Conservation (phyloP, 2,113 vertebrate genomes). For the Epinephelus lanceolatus region DNA sequence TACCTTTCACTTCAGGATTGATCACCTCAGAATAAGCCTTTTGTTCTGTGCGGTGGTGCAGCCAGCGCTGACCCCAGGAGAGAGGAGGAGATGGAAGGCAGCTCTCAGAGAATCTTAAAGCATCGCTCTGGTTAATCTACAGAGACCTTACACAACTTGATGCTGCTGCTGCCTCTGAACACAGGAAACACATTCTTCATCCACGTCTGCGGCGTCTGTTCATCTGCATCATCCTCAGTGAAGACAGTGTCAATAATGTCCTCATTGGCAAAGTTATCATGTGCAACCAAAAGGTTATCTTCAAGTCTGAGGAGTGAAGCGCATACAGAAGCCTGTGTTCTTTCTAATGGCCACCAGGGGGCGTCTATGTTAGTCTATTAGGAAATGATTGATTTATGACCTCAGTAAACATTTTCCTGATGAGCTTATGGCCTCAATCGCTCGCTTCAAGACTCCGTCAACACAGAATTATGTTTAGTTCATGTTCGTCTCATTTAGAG, state of each 20-base stretch:
- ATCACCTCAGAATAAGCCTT: constrained; percentile 75
- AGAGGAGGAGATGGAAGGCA: constrained; percentile 53
- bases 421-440: no score
- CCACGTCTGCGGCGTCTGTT: neutral
- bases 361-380: no score
- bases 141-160: constrained; percentile 10
- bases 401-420: no score
- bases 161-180: neutral
- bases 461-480: no score
- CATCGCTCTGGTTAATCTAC: constrained; percentile 49
- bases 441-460: no score
- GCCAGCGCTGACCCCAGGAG: constrained; percentile 68
- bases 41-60: constrained; percentile 70
- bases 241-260: neutral
- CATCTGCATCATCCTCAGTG: neutral
- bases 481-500: no score
- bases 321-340: no score
- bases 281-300: neutral
- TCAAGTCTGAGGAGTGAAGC: no score
- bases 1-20: constrained; percentile 72
- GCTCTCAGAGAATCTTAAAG: constrained; percentile 62
- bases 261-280: neutral
- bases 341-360: no score
- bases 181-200: neutral
- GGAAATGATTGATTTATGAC: no score